Conservation (phyloP, 2,888 invertebrate genomes). For the Rhingia rostrata region DNA sequence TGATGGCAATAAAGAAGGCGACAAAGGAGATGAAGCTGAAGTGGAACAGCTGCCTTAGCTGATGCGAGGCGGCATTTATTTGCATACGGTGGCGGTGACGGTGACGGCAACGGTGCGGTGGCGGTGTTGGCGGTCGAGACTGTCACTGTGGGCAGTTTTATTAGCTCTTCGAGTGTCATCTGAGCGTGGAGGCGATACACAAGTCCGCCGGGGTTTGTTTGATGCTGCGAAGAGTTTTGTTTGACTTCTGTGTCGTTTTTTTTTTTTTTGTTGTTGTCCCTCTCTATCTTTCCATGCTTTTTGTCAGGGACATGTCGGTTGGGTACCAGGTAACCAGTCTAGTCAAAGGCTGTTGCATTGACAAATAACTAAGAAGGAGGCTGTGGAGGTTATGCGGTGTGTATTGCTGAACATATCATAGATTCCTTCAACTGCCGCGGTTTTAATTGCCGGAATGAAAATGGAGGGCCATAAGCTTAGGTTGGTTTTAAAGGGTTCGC, state of each 20-base stretch:
- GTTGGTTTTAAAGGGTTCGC: too few relatives aligned
- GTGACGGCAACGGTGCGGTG: conserved; percentile 2
- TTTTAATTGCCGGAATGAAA: too few relatives aligned
- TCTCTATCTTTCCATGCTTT: not conserved
- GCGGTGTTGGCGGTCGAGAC: conserved; percentile 27
- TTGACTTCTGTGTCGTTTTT: conserved; percentile 56
- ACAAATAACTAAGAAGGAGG: not conserved
- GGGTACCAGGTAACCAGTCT: too few relatives aligned
- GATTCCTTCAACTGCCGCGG: too few relatives aligned
- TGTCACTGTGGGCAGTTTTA: conserved; percentile 62
- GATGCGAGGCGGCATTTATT: conserved; percentile 46
- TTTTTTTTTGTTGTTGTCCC: not conserved
- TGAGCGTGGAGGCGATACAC: conserved; percentile 62
- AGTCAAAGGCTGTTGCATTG: too few relatives aligned
- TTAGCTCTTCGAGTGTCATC: conserved; percentile 67
- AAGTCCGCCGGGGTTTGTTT: conserved; percentile 66
- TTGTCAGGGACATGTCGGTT: not conserved
- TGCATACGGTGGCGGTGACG: conserved; percentile 54
- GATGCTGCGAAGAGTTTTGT: conserved; percentile 53
- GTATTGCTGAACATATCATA: too few relatives aligned
- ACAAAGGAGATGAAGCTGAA: conserved; percentile 72
- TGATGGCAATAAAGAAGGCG: conserved; percentile 73
- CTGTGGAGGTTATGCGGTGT: not conserved
- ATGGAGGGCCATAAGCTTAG: too few relatives aligned
- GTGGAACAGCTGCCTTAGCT: conserved; percentile 32